Percentiles rank a stretch among this genome's conserved stretches.
Conservation (phyloP, 2,113 vertebrate species). For the Glaucomys volans region DNA sequence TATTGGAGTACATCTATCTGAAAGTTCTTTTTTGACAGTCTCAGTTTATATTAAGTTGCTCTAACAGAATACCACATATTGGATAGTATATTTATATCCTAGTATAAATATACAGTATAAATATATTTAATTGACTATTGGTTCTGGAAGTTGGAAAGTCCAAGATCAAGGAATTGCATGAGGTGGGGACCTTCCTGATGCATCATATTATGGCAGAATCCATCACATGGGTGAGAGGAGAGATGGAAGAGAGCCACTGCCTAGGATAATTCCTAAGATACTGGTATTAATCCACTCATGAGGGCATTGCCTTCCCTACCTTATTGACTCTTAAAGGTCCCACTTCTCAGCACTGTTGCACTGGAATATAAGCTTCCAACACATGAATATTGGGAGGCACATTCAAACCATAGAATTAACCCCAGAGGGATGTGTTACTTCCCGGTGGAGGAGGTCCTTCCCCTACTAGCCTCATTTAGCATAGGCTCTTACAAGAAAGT, state of each 20-base stretch:
- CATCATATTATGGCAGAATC: neutral
- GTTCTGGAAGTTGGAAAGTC: neutral
- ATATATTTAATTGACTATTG: neutral
- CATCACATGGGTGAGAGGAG: neutral
- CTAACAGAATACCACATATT: neutral
- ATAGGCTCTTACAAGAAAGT: neutral
- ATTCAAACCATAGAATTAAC: neutral
- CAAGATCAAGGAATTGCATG: too few relatives aligned
- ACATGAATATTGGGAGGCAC: neutral
- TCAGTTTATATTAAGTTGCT: neutral
- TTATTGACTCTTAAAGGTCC: neutral
- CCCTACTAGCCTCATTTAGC: neutral
- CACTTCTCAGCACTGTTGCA: neutral
- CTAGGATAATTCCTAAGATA: neutral
- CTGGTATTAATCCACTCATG: neutral
- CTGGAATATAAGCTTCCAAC: neutral
- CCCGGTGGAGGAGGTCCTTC: neutral
- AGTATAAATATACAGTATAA: too few relatives aligned
- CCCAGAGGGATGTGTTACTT: neutral
- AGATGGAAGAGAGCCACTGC: neutral
- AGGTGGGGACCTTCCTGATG: neutral
- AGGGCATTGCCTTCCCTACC: neutral
- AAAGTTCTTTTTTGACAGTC: neutral
- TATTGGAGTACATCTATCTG: neutral
- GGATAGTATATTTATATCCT: too few relatives aligned